A percentile compares a stretch with the other conserved stretches of the same genome.
Conservation (phyloP, 2,113 vertebrate genomes). For the Bos taurus region DNA sequence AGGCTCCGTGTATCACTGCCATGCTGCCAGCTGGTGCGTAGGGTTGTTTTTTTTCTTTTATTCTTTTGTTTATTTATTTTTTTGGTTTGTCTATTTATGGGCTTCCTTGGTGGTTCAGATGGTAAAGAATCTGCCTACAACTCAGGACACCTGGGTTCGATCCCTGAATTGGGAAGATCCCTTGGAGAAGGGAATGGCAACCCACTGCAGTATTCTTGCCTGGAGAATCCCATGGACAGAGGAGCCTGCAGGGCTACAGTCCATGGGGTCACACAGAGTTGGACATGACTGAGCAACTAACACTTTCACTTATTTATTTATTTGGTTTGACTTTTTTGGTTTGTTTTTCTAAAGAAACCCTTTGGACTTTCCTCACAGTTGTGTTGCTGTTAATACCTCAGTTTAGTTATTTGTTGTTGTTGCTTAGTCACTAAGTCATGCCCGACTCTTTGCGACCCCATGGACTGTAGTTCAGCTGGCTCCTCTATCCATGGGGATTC, state of each 20-base stretch:
- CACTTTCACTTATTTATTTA: background rate
- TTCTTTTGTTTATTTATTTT: background rate
- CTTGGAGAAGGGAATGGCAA: background rate
- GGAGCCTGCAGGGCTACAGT: background rate
- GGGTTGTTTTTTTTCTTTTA: too few relatives aligned
- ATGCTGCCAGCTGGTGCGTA: background rate
- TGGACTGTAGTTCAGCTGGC: background rate
- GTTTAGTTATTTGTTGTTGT: background rate
- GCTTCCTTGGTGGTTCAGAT: background rate
- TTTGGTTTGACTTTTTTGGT: background rate
- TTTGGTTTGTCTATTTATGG: background rate
- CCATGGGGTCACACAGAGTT: background rate
- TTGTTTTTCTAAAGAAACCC: constrained; percentile 8
- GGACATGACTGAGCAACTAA: background rate
- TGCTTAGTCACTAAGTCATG: background rate
- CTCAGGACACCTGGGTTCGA: background rate
- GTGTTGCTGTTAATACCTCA: background rate
- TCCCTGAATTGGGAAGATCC: background rate
- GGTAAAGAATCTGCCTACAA: background rate
- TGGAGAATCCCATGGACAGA: background rate
- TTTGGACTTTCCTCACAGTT: background rate
- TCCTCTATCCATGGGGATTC: background rate
- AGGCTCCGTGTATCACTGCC: background rate
- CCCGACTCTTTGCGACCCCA: background rate
- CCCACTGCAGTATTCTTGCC: background rate